These are phyloP conservation scores for Brenthis ino DNA, from an alignment of 2,888 invertebrate species.

Conservation along the genomic window DNA sequence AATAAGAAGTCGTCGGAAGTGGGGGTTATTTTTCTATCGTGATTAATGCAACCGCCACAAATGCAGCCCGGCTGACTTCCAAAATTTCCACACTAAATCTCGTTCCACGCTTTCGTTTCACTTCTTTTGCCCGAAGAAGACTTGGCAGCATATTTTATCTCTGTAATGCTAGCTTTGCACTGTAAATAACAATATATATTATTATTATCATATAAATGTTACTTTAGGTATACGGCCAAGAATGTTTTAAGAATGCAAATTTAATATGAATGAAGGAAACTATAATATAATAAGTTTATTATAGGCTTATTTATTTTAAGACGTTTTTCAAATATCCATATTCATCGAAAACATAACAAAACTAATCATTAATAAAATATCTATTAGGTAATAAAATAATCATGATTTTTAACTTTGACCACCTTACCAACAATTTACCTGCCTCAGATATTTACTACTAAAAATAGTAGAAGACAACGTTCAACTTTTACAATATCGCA, in stretches of 20 bases:
- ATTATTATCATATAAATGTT: constrained; percentile 34
- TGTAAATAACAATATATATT: constrained; percentile 63
- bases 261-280: constrained; percentile 34
- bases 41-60: constrained; percentile 76
- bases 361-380: not conserved
- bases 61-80: constrained; percentile 78
- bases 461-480: constrained; percentile 36
- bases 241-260: constrained; percentile 22
- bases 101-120: constrained; percentile 62
- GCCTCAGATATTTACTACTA: constrained; percentile 16
- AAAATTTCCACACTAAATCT: constrained; percentile 79
- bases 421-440: constrained; percentile 1
- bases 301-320: not conserved
- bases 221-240: constrained; percentile 14
- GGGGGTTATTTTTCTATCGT: constrained; percentile 69
- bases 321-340: too few relatives aligned
- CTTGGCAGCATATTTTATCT: constrained; percentile 81
- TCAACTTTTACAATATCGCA: constrained; percentile 63
- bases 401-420: constrained; percentile 3
- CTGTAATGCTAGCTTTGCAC: constrained; percentile 73
- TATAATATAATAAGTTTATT: not conserved
- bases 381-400: not conserved
- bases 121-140: constrained; percentile 75
- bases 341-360: too few relatives aligned
- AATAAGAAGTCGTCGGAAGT: constrained; percentile 53